Evolutionary conservation across 2,113 vertebrate genomes (phyloP), one percentile per base, ranked within the genome.

Genomic region (Oenanthe melanoleuca): DNA sequence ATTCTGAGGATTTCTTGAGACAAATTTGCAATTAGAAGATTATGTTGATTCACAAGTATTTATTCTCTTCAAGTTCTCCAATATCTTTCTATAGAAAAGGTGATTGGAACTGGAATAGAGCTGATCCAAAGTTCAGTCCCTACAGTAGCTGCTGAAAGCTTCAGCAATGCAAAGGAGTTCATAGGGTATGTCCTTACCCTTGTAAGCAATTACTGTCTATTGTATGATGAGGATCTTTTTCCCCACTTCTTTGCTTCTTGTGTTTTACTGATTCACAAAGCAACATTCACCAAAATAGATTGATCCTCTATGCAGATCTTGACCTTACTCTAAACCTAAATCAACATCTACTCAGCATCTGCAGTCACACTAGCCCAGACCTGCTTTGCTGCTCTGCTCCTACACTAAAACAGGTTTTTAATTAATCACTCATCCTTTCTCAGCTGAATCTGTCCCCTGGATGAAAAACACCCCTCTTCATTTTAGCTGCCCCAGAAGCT

Each of bases 201-300:
- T 65, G 19, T 47, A 86, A 77, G 8, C 3, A 80, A 6, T 57
- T 83, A 38, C 7, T 52, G 8, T 38, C 14, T 53, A 40, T n/a
- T 53, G 38, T 31, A 59, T 37, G 25, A 56, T n/a, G 8, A 63
- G 56, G 25, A 56, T 13, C 2, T 23, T 71, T 79, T 61, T 33
- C 4, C 7, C 26, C n/a, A 14, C 8, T 79, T 57, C 26, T 53
- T 80, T 91, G 4, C 11, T 64, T 45, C 19, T 19, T 38, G 3
- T 52, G 3, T 52, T 83, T 69, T 86, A 70, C 40, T 57, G 40
- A 86, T 57, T 64, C 52, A 59, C 1, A 1, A 80, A 86, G 15
- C 12, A 49, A 38, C 0, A 0, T 57, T 53, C n/a, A 73, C 10
- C 20, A 86, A 88, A 69, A 57, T 16, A 21, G 24, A 8, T 55